Percentiles rank a stretch among this genome's conserved stretches.
phyloP scores from a whole-genome alignment of 2,113 vertebrate species.

The Cathartes aura region DNA sequence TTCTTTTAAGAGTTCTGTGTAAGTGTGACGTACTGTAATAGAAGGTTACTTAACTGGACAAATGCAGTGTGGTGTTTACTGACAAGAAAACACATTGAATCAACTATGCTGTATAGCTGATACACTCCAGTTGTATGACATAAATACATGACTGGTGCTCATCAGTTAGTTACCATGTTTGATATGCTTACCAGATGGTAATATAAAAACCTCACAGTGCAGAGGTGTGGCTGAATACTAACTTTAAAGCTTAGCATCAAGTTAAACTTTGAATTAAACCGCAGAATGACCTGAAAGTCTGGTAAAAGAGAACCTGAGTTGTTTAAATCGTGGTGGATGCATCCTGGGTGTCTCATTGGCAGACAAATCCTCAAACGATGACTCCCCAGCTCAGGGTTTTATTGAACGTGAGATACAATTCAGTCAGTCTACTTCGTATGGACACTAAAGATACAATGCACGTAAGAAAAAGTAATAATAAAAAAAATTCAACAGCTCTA shows the following conservation, averaged over 20 bases:
- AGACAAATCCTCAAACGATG: neutral
- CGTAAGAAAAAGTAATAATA: neutral
- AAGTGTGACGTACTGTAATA: neutral
- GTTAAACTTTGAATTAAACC: neutral
- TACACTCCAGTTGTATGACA: neutral
- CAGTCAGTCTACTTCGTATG: neutral
- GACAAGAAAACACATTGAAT: neutral
- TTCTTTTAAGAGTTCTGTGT: neutral
- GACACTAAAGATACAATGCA: neutral
- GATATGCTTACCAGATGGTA: neutral
- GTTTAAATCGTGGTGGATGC: neutral
- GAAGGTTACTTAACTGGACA: neutral
- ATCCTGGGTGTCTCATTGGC: neutral
- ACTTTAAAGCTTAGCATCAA: neutral
- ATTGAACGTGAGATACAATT: neutral
- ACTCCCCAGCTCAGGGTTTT: neutral
- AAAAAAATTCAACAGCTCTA: neutral
- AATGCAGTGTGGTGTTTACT: neutral
- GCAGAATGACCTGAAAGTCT: neutral
- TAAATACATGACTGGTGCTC: neutral
- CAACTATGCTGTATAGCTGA: fast-evolving
- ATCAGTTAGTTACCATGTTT: neutral
- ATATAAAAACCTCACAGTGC: neutral
- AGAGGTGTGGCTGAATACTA: neutral
- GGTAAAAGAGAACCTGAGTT: neutral